Evolutionary conservation across 2,797 vertebrate genomes (phyloP).

Genomic region (Ptychobarbus kaznakovi): DNA sequence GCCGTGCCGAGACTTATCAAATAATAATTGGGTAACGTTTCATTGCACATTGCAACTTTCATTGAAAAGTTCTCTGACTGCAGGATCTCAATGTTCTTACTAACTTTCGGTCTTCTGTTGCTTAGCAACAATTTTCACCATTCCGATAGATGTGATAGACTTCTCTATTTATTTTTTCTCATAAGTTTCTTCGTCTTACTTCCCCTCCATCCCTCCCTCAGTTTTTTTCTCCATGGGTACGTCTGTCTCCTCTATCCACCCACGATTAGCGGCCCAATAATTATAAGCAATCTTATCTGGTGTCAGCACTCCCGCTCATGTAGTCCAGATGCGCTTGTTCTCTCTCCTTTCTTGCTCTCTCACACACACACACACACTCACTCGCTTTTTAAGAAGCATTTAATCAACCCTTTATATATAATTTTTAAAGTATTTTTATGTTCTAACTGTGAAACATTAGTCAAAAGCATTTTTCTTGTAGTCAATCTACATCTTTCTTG

Average conservation of each 20-base stretch:
- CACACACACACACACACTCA: neutral
- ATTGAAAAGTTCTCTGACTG: neutral
- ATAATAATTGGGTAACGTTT: neutral
- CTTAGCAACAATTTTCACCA: conserved; percentile 15
- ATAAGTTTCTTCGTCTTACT: conserved; percentile 69
- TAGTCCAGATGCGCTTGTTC: conserved; percentile 75
- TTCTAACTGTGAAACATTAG: neutral
- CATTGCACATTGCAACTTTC: neutral
- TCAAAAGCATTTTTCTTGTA: neutral
- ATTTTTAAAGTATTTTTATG: too few species aligned
- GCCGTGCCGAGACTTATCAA: neutral
- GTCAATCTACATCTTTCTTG: too few species aligned
- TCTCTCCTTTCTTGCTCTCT: conserved; percentile 2
- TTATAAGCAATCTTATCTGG: conserved; percentile 87
- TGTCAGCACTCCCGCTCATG: conserved; percentile 82
- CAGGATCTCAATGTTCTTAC: neutral
- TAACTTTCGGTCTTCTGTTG: conserved; percentile 7
- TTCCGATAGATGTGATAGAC: conserved; percentile 27
- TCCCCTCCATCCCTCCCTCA: conserved; percentile 47
- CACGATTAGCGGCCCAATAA: conserved; percentile 81
- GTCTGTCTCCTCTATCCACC: conserved; percentile 75
- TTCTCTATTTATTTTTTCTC: conserved; percentile 42
- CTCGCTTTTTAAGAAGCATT: conserved; percentile 7
- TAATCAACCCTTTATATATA: neutral
- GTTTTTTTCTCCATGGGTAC: conserved; percentile 67